Base-by-base conservation (phyloP, 1,140 invertebrate genomes). In the Andrena cerasifolii region DNA sequence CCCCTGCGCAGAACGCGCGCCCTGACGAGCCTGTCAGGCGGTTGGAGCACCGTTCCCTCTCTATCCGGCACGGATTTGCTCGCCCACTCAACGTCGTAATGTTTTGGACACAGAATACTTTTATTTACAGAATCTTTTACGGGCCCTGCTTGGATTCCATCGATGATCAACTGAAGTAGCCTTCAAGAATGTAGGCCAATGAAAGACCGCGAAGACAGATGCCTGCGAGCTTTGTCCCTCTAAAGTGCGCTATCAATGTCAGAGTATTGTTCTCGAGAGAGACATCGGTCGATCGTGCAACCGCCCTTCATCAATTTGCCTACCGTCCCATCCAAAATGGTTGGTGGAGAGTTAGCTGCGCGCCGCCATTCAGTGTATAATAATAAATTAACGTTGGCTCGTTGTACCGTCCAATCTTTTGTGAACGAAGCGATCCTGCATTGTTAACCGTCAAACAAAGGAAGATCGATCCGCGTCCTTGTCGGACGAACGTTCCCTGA, bases 361-460 rank as follows among this genome's bases (percentile, higher is more conserved):
- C 33, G 18, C 33, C 62, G 53, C 59, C 78, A 85, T 84, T 84
- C 78, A 78, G 12, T 40, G 28, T 72, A 77, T 53, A 86, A 86
- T 59, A 83, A 86, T 85, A 86, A 86, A 86, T 82, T 86, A 86
- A 86, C 80, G 77, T 43, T 61, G 71, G 43, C 58, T 59, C 45
- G 83, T 54, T 85, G 74, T 70, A 47, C 53, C 51, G 43, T 3
- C 79, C 72, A 80, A 86, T 86, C 84, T 86, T 86, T 86, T 86
- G 72, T 86, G 24, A 49, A 26, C 43, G 53, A 71, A 73, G 63
- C 83, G 82, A 84, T 81, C 62, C 71, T 56, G 72, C 68, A 85
- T 85, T 85, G 82, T 85, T 84, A 85, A 84, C 79, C 62, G 31
- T 18, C 53, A 40, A 33, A 85, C 82, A 85, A 84, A 68, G 67